These are phyloP conservation scores for Napeogenes sylphis DNA, from an alignment of 2,888 invertebrate genomes.

Conservation along the genomic window DNA sequence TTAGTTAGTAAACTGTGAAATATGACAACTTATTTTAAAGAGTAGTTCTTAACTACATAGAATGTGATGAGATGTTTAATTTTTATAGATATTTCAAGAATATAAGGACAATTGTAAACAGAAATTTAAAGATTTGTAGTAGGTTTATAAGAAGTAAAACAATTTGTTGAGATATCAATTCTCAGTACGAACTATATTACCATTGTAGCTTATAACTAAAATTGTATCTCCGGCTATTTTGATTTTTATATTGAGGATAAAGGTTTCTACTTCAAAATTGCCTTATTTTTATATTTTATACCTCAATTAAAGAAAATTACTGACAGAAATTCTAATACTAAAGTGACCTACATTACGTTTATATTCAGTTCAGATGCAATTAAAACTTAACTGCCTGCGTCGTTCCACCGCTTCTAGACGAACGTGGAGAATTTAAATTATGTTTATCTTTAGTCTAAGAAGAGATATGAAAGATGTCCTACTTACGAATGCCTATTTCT, in stretches of 20 bases:
- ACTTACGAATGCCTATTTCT: no score
- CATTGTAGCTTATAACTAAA: neutral
- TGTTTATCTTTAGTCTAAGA: neutral
- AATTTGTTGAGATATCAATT: neutral
- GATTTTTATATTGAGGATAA: neutral
- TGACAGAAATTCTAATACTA: neutral
- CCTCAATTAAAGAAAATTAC: neutral
- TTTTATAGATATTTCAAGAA: neutral
- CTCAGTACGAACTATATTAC: neutral
- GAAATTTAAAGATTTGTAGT: neutral
- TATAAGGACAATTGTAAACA: neutral
- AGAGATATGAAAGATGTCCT: neutral
- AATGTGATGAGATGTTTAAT: neutral
- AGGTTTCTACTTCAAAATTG: no score
- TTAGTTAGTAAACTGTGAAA: neutral
- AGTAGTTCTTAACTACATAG: neutral
- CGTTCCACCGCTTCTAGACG: neutral
- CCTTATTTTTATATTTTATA: neutral
- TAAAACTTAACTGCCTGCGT: neutral
- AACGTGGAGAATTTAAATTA: neutral
- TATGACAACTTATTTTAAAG: neutral
- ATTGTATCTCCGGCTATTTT: neutral
- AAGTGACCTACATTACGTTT: constrained; percentile 2
- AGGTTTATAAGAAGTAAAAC: neutral
- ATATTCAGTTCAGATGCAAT: constrained; percentile 1